Evolutionary conservation across 2,797 vertebrate species (phyloP).

Genomic region (Crax fasciolata): DNA sequence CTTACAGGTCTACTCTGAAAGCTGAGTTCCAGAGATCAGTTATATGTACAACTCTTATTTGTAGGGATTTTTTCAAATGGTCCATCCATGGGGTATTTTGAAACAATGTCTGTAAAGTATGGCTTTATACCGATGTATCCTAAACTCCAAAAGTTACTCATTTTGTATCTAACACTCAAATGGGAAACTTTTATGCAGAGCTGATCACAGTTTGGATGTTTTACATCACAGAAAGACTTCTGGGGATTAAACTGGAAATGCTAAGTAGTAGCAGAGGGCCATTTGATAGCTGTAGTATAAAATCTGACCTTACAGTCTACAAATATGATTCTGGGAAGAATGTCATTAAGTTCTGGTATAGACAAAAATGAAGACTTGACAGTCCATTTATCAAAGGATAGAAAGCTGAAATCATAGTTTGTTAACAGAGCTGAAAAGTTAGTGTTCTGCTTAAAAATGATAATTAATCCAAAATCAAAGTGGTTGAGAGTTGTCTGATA

Average conservation of each 20-base stretch:
- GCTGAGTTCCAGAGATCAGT: not conserved
- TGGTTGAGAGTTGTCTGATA: not conserved
- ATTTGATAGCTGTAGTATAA: not conserved
- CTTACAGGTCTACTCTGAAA: not conserved
- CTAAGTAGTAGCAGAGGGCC: not conserved
- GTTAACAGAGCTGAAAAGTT: not conserved
- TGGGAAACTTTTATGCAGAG: not conserved
- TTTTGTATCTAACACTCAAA: fast-evolving
- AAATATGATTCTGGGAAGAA: not conserved
- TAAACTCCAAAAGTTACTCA: not conserved
- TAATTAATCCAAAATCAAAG: not conserved
- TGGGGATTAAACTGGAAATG: not conserved
- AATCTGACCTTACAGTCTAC: not conserved
- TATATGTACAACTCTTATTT: not conserved
- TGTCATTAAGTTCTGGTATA: not conserved
- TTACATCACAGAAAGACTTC: fast-evolving
- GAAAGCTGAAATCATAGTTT: not conserved
- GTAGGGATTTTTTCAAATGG: not conserved
- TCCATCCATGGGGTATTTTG: not conserved
- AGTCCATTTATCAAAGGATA: not conserved
- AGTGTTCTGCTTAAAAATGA: not conserved
- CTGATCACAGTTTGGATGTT: not conserved
- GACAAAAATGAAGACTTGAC: not conserved
- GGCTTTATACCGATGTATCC: not conserved
- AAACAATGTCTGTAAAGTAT: not conserved